Evolutionary conservation across 2,888 invertebrate species (phyloP).

Genomic region (Heliconius hortense): DNA sequence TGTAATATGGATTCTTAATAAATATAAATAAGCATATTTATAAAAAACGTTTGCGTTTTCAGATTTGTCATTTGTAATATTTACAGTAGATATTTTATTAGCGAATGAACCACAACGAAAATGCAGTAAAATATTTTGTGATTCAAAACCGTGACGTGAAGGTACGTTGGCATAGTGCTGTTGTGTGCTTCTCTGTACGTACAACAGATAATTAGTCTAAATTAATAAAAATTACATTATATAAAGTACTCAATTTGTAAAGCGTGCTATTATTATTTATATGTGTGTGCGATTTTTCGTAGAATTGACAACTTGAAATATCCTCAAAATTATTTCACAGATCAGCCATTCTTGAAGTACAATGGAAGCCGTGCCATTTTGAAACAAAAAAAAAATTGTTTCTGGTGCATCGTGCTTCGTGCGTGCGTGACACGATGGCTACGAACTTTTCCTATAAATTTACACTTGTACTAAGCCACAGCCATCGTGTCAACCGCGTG

Average conservation of each 20-base stretch:
- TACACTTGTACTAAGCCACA: slow-evolving; percentile 35
- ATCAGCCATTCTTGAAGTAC: slow-evolving; percentile 6
- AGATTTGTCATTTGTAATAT: background rate
- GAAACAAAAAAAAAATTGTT: slow-evolving; percentile 18
- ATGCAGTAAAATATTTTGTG: background rate
- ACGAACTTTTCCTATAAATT: slow-evolving; percentile 39
- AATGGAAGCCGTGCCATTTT: slow-evolving; percentile 22
- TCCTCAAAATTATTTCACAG: slow-evolving; percentile 6
- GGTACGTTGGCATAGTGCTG: slow-evolving; percentile 1
- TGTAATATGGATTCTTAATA: background rate
- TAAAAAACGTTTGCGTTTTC: background rate
- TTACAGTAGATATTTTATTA: background rate
- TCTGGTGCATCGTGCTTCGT: slow-evolving; percentile 41
- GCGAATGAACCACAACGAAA: background rate
- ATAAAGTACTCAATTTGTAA: background rate
- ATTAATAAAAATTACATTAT: background rate
- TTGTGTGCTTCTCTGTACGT: background rate
- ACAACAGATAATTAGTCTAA: background rate
- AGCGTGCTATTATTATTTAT: slow-evolving; percentile 33
- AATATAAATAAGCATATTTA: background rate
- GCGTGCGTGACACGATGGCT: slow-evolving; percentile 62
- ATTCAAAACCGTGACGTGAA: background rate
- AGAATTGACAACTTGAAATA: background rate
- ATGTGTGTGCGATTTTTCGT: slow-evolving; percentile 17
- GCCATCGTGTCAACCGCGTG: slow-evolving; percentile 69